Conservation (phyloP, 37 sponge, comb jelly and placozoan genomes). For the Tethya wilhelma region DNA sequence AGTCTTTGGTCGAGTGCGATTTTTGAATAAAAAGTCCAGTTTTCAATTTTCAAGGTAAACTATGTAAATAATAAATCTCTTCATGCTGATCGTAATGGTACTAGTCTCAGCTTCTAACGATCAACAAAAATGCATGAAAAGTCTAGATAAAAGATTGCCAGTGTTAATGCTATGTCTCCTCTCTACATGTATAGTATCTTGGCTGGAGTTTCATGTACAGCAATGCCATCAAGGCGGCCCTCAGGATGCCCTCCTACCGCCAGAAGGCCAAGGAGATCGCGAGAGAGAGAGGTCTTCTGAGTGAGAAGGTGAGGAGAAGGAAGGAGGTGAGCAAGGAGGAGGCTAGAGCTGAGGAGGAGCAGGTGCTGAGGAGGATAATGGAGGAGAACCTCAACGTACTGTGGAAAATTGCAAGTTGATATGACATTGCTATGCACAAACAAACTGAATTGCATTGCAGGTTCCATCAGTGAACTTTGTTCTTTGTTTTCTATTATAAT, state of each 20-base stretch:
- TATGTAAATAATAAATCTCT: too few relatives aligned
- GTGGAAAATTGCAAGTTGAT: too few relatives aligned
- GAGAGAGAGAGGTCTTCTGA: constrained; percentile 32
- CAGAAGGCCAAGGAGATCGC: constrained; percentile 38
- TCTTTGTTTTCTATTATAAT: too few relatives aligned
- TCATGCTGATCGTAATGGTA: too few relatives aligned
- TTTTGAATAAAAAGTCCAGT: too few relatives aligned
- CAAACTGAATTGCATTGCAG: too few relatives aligned
- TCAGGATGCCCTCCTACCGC: constrained; percentile 48
- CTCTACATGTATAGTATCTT: constrained; percentile 43
- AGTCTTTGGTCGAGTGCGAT: too few relatives aligned
- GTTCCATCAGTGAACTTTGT: too few relatives aligned
- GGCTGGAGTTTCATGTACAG: constrained; percentile 63
- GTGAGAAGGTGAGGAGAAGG: constrained; percentile 4
- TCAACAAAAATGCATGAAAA: too few relatives aligned
- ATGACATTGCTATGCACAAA: too few relatives aligned
- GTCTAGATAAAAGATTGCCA: neutral
- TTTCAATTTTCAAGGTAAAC: too few relatives aligned
- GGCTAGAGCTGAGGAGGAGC: constrained; percentile 50
- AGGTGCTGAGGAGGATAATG: constrained; percentile 33
- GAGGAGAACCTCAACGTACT: constrained; percentile 61
- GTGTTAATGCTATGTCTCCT: neutral
- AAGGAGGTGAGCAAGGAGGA: constrained; percentile 38
- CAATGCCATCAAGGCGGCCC: constrained; percentile 50
- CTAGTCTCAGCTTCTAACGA: too few relatives aligned